Evolutionary conservation across 2,113 vertebrate species (phyloP).

Genomic region (Cephalopholis sonnerati): DNA sequence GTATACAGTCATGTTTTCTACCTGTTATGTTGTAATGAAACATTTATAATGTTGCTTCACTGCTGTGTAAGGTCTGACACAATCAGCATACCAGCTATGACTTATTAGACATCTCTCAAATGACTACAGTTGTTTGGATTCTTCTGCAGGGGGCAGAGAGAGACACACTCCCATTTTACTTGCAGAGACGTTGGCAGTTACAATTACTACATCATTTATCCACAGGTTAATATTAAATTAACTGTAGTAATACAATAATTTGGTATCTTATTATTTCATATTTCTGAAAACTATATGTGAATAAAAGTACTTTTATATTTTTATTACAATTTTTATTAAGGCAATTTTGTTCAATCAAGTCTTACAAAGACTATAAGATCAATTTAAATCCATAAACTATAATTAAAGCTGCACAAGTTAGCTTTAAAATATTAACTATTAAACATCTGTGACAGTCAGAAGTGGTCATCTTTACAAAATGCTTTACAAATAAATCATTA

Average conservation of each 20-base stretch:
- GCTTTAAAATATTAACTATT: background rate
- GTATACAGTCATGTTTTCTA: conserved; percentile 5
- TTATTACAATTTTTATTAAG: background rate
- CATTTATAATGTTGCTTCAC: background rate
- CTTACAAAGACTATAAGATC: background rate
- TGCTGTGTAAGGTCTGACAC: background rate
- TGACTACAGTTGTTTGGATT: background rate
- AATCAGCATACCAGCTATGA: background rate
- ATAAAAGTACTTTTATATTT: background rate
- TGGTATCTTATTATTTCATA: too few relatives aligned
- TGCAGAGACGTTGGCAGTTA: background rate
- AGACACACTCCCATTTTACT: background rate
- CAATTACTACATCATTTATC: background rate
- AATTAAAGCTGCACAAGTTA: background rate
- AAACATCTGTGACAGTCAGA: background rate
- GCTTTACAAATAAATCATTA: too few relatives aligned
- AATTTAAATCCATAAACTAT: background rate
- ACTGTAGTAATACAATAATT: background rate
- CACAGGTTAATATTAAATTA: background rate
- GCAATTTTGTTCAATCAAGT: background rate
- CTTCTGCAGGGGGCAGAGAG: background rate
- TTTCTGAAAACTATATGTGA: background rate
- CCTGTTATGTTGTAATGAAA: background rate
- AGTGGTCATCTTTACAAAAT: background rate
- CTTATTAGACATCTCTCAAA: background rate